A percentile compares a stretch with the other conserved stretches of the same genome.
These are phyloP conservation scores for Parnassius mnemosyne DNA, from an alignment of 2,888 invertebrate genomes.

Conservation along the genomic window DNA sequence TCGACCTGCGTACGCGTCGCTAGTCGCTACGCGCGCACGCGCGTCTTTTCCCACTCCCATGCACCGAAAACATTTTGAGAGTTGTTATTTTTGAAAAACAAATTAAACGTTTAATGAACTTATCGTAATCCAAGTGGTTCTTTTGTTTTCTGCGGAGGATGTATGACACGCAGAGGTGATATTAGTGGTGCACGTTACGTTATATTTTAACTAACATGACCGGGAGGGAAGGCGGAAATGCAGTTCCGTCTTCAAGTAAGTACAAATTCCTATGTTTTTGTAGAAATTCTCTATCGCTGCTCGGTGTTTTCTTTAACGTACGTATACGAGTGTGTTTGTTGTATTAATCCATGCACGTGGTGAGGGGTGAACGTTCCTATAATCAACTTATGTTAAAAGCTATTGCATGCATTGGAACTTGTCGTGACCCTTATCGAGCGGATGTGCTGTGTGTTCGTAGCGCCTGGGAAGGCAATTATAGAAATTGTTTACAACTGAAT, in stretches of 20 bases:
- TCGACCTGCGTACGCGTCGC: constrained; percentile 76
- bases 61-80: constrained; percentile 61
- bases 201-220: constrained; percentile 70
- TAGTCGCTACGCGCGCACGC: constrained; percentile 72
- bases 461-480: constrained; percentile 65
- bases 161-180: constrained; percentile 72
- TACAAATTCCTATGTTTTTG: constrained; percentile 47
- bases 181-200: constrained; percentile 66
- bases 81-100: constrained; percentile 51
- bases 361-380: constrained; percentile 37
- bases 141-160: constrained; percentile 56
- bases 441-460: constrained; percentile 65
- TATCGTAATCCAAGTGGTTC: constrained; percentile 53
- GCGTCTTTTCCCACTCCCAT: constrained; percentile 53
- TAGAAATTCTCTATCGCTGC: constrained; percentile 35
- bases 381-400: constrained; percentile 42
- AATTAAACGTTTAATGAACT: constrained; percentile 50
- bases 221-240: constrained; percentile 78
- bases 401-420: constrained; percentile 51
- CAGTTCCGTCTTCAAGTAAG: constrained; percentile 79
- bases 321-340: constrained; percentile 34
- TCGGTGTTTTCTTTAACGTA: constrained; percentile 30
- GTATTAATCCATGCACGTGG: constrained; percentile 41
- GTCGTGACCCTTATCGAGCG: constrained; percentile 63
- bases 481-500: constrained; percentile 69